A percentile compares a stretch with the other conserved stretches of the same genome.
Evolutionary conservation across 2,797 vertebrate genomes (phyloP).

Genomic region (Clarias fuscus): DNA sequence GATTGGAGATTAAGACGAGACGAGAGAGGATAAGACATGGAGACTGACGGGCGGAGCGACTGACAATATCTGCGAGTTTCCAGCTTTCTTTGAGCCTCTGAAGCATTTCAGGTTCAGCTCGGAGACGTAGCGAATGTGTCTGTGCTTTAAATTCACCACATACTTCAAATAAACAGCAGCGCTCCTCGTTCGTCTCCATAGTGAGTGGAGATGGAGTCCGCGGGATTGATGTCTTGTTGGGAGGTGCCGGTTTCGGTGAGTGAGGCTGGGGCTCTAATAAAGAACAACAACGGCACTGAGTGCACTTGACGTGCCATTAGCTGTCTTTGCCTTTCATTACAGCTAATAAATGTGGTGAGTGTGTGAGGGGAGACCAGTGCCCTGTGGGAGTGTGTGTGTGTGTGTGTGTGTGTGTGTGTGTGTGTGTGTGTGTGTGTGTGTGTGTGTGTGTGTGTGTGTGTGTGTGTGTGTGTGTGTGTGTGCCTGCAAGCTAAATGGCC

Average conservation of each 20-base stretch:
- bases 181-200: constrained; percentile 45
- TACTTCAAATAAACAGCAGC: constrained; percentile 48
- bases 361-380: constrained; percentile 36
- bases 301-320: constrained; percentile 61
- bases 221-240: constrained; percentile 41
- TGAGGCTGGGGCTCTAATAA: constrained; percentile 53
- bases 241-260: constrained; percentile 38
- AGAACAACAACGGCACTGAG: constrained; percentile 61
- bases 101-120: constrained; percentile 38
- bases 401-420: constrained; percentile 17
- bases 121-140: constrained; percentile 32
- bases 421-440: no score
- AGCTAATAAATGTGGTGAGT: constrained; percentile 58
- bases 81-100: neutral
- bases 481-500: constrained; percentile 58
- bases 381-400: constrained; percentile 33
- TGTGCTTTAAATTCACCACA: constrained; percentile 35
- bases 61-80: constrained; percentile 5
- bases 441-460: no score
- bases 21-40: neutral
- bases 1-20: constrained; percentile 36
- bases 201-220: constrained; percentile 39
- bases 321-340: constrained; percentile 62
- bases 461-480: constrained; percentile 8
- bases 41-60: constrained; percentile 8